Base-by-base conservation (phyloP, 2,797 vertebrate genomes). In the Chaunax sp. region DNA sequence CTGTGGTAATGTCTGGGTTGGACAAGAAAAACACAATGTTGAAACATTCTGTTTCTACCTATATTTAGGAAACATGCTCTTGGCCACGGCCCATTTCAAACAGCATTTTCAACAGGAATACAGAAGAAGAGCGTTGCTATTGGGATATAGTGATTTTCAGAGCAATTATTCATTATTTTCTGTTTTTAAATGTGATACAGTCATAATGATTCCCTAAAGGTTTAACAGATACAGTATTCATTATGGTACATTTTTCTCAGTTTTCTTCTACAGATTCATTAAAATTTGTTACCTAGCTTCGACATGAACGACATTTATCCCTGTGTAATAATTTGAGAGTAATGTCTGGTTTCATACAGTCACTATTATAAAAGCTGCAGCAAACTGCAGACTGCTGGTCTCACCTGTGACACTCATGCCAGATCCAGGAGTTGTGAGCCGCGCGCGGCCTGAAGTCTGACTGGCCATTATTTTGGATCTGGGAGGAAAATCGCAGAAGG, bases 401-500 rank as follows among this genome's bases (percentile, higher is more conserved):
- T 80, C 81, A 96, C 98, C 97, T 95, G 93, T 99, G 98, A 47
- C 98, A 98, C 78, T 99, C 97, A 0, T 99, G 98, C 97, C 98
- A 99, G 83, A 95, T 74, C 98, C 98, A 99, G 6, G 96, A 93
- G 0, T 99, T 95, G 80, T 95, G 95, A 0, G 94, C 95, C 0
- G 93, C 92, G 58, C 94, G 94, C 2, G 98, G 98, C 7, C 95
- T 91, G 92, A 99, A 99, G 82, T 99, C 97, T 0, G 96, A 90
- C 78, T 94, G 95, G 0, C 98, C 98, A 0, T 96, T 96, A 93
- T 99, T 99, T 87, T 98, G 96, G 89, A 99, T 98, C 90, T 97
- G 96, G 5, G 98, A 98, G 85, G 96, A 97, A 92, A 99, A 99
- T 58, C 98, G 96, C 16, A 99, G 93, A 1, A 99, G 95, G 67